Conservation (phyloP, 2,113 vertebrate genomes). For the Pavo muticus region DNA sequence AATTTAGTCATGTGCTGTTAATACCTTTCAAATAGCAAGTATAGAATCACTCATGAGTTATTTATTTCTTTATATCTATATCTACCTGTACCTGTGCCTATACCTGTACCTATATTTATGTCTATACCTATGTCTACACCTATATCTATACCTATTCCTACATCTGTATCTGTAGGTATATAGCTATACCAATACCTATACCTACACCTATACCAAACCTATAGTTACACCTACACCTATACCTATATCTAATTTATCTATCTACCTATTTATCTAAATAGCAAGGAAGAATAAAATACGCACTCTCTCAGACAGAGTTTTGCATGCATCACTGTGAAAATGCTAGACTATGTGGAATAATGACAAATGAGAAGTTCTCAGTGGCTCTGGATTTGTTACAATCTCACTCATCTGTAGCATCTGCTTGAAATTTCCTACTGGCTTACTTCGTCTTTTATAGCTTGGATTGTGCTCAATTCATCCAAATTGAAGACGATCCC, state of each 20-base stretch:
- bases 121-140: no score
- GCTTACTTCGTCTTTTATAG: neutral
- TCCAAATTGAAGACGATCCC: neutral
- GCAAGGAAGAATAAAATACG: neutral
- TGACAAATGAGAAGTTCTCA: neutral
- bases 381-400: neutral
- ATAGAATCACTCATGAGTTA: neutral
- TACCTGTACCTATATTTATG: no score
- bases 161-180: no score
- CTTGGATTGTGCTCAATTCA: neutral
- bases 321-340: neutral
- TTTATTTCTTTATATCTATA: neutral
- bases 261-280: neutral
- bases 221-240: no score
- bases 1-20: fast-evolving
- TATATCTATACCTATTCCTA: no score
- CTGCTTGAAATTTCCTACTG: neutral
- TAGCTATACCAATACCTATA: no score
- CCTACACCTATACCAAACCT: no score
- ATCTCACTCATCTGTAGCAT: neutral
- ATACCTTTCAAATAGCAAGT: neutral
- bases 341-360: neutral
- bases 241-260: no score
- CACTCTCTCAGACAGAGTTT: neutral
- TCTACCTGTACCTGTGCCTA: neutral